Conservation (phyloP, 1,140 invertebrate genomes). For the Trichonephila clavipes region DNA sequence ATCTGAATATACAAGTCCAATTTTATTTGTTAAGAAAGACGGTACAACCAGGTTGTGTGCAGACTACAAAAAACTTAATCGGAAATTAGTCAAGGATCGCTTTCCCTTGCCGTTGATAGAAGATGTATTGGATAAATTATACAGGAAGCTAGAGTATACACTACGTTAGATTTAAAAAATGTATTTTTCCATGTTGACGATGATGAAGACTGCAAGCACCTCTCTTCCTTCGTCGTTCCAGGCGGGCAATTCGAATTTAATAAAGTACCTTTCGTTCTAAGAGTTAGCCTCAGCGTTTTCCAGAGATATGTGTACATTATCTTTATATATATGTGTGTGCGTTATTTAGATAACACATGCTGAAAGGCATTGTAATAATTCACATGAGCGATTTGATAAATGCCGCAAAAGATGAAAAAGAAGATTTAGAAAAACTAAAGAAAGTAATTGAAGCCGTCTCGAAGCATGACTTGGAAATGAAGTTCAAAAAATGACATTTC, state of each 20-base stretch:
- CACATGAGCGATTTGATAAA: neutral
- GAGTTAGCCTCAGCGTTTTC: slow-evolving; percentile 54
- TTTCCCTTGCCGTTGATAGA: neutral
- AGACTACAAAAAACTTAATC: neutral
- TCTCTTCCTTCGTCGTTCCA: slow-evolving; percentile 72
- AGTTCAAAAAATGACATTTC: slow-evolving; percentile 14
- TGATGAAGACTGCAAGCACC: slow-evolving; percentile 1
- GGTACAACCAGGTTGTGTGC: neutral
- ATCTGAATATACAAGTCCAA: neutral
- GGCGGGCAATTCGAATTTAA: slow-evolving; percentile 58
- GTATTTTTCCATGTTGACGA: slow-evolving; percentile 70
- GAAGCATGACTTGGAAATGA: neutral
- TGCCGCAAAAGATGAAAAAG: neutral
- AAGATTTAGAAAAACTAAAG: neutral
- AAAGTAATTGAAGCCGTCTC: neutral
- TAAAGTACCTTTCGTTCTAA: slow-evolving; percentile 55
- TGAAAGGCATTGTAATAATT: neutral
- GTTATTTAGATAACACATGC: neutral
- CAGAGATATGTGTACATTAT: slow-evolving; percentile 45
- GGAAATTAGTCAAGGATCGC: neutral
- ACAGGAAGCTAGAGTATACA: slow-evolving; percentile 42
- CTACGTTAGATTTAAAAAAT: slow-evolving; percentile 61
- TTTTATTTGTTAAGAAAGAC: neutral
- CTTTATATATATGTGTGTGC: no score
- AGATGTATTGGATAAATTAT: neutral